These are phyloP conservation scores for Mormyrus lacerda DNA, from an alignment of 2,113 vertebrate genomes.

Conservation along the genomic window DNA sequence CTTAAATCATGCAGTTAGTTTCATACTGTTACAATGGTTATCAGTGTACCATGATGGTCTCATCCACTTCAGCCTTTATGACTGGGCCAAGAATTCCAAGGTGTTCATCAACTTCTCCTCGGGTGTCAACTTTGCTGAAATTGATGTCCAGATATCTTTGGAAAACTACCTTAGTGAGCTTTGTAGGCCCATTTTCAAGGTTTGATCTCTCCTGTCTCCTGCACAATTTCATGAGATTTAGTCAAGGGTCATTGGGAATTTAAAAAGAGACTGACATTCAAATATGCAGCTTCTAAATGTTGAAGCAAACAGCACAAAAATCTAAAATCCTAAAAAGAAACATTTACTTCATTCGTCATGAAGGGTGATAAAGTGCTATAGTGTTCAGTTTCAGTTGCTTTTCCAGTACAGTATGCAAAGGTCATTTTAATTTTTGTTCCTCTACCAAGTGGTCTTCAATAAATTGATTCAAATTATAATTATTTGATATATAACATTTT, in stretches of 20 bases:
- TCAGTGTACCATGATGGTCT: conserved; percentile 77
- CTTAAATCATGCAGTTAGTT: not conserved
- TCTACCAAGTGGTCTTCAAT: not conserved
- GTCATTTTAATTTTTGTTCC: not conserved
- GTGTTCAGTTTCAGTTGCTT: not conserved
- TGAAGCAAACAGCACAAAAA: not conserved
- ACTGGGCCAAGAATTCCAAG: conserved; percentile 87
- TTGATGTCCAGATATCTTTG: conserved; percentile 73
- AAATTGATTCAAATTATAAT: not conserved
- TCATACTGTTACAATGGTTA: not conserved
- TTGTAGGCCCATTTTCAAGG: conserved; percentile 37
- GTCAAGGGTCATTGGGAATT: not conserved
- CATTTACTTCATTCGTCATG: not conserved
- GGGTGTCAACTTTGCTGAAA: conserved; percentile 65
- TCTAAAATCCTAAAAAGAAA: not conserved
- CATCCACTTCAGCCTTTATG: conserved; percentile 82
- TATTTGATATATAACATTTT: not conserved
- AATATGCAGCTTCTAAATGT: not conserved
- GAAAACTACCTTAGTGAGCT: conserved; percentile 79
- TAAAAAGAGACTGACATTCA: not conserved
- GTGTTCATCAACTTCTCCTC: conserved; percentile 76
- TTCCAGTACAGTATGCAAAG: not conserved
- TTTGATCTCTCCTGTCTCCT: conserved; percentile 37
- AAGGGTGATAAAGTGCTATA: not conserved
- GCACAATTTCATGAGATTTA: not conserved